Conservation (phyloP, 1,140 invertebrate species). For the Camponotus vicinus region DNA sequence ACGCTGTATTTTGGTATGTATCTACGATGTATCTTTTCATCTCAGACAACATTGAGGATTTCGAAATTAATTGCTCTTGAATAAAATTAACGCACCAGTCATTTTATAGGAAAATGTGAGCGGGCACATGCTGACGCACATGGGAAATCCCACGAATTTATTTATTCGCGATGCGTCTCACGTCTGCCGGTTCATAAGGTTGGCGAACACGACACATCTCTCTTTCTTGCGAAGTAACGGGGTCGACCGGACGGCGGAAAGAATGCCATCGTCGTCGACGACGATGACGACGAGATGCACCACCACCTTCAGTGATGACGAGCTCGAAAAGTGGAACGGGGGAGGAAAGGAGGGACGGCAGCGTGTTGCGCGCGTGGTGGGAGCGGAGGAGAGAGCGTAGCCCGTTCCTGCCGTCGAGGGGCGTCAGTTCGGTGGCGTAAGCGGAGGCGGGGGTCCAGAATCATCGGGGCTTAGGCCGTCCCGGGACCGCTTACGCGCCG, state of each 20-base stretch:
- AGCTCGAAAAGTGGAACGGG: constrained; percentile 59
- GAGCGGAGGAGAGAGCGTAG: constrained; percentile 32
- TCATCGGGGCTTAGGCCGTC: constrained; percentile 73
- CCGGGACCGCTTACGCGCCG: constrained; percentile 79
- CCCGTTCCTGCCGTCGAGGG: constrained; percentile 60
- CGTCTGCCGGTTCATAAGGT: constrained; percentile 19
- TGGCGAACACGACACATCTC: neutral
- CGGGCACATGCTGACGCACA: constrained; percentile 57
- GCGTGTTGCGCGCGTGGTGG: constrained; percentile 46
- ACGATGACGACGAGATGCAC: neutral
- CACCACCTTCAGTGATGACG: constrained; percentile 19
- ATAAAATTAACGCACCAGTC: neutral
- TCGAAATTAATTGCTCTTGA: neutral
- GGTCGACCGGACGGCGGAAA: neutral
- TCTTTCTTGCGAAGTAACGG: neutral
- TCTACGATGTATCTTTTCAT: neutral
- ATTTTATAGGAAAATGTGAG: constrained; percentile 12
- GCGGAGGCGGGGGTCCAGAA: constrained; percentile 68
- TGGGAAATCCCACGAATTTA: constrained; percentile 61
- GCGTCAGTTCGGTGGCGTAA: constrained; percentile 52
- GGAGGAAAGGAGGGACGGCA: neutral
- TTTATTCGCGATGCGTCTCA: constrained; percentile 10
- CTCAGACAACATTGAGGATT: neutral
- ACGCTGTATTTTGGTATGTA: neutral
- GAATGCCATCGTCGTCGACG: neutral